Percentiles rank a stretch among this genome's conserved stretches.
Evolutionary conservation across 2,113 vertebrate species (phyloP).

Genomic region (Amblyornis subalaris): DNA sequence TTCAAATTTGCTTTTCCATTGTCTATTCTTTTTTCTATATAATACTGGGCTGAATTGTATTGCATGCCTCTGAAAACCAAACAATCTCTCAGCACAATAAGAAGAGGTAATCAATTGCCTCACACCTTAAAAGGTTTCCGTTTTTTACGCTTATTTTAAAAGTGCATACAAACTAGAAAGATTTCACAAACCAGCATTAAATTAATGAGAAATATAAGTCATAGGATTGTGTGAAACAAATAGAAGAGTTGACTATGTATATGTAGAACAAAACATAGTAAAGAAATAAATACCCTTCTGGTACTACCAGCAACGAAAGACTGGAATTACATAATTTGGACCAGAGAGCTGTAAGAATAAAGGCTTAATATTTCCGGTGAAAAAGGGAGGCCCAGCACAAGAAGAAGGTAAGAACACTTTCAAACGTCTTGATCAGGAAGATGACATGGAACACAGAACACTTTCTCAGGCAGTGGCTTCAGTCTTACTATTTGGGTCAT

Average conservation of each 20-base stretch:
- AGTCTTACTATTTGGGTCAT: background rate
- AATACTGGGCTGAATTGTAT: background rate
- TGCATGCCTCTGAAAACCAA: background rate
- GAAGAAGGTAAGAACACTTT: background rate
- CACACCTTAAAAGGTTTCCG: background rate
- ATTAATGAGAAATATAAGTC: background rate
- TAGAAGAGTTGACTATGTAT: background rate
- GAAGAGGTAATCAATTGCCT: background rate
- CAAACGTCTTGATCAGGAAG: background rate
- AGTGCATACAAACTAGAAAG: background rate
- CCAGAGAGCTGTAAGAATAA: background rate
- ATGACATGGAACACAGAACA: background rate
- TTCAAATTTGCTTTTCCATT: background rate
- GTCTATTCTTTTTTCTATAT: background rate
- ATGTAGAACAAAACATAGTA: background rate
- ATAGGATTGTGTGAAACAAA: background rate
- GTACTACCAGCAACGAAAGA: background rate
- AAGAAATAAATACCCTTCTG: background rate
- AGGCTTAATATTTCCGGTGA: background rate
- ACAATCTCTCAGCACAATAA: background rate
- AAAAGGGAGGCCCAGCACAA: background rate
- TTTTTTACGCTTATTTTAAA: background rate
- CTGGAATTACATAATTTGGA: background rate
- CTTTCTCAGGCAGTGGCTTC: background rate
- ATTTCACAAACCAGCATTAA: background rate